phyloP scores from a whole-genome alignment of 1,140 invertebrate species.

The Zaprionus lachaisei region DNA sequence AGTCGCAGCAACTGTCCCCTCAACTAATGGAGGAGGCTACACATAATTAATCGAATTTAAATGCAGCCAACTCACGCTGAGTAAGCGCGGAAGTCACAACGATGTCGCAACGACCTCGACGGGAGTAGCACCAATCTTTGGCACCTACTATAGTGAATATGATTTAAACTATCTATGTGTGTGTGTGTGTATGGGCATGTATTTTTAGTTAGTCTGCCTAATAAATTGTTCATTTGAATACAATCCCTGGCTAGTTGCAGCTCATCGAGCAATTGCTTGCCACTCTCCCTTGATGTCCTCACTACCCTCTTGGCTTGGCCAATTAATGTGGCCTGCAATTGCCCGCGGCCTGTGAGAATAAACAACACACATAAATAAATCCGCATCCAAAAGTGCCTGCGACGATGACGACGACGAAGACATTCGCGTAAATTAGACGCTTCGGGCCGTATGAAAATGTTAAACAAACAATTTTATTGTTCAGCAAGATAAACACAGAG shows the following conservation, averaged over 20 bases:
- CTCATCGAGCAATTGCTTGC: background rate
- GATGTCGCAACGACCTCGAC: background rate
- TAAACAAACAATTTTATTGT: slow-evolving; percentile 73
- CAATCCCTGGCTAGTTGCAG: background rate
- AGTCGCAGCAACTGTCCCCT: slow-evolving; percentile 66
- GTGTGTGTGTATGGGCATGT: background rate
- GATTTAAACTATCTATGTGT: background rate
- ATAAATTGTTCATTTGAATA: background rate
- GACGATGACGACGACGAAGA: slow-evolving; percentile 48
- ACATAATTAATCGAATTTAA: slow-evolving; percentile 77
- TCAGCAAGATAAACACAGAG: slow-evolving; percentile 47
- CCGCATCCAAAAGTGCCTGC: slow-evolving; percentile 54
- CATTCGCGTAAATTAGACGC: slow-evolving; percentile 56
- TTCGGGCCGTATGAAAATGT: slow-evolving; percentile 61
- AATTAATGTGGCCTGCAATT: slow-evolving; percentile 68
- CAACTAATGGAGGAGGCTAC: slow-evolving; percentile 59
- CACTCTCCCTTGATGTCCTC: no score
- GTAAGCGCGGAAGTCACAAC: slow-evolving; percentile 56
- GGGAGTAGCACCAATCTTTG: background rate
- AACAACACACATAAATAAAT: slow-evolving; percentile 36
- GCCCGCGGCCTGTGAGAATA: slow-evolving; percentile 39
- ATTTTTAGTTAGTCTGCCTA: background rate
- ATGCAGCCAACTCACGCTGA: slow-evolving; percentile 51
- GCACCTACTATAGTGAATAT: background rate
- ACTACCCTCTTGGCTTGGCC: background rate